Conservation (phyloP, 92 coral and sea anemone species). For the Parazoanthus swiftii region DNA sequence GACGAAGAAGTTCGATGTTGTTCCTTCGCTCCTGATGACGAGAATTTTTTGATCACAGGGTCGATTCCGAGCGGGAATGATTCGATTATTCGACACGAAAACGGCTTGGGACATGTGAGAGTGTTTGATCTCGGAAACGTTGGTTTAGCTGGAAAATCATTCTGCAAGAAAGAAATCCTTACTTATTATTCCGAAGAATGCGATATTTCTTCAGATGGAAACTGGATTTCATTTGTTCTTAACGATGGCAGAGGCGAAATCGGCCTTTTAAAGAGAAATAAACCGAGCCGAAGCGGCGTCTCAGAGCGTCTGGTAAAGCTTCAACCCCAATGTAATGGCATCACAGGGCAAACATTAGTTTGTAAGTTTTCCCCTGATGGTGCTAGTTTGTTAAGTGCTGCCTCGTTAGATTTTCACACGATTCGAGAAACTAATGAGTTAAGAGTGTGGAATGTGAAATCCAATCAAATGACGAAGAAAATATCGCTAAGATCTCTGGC, state of each 20-base stretch:
- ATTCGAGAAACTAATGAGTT: slow-evolving; percentile 87
- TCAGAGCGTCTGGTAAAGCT: slow-evolving; percentile 76
- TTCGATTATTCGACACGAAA: slow-evolving; percentile 56
- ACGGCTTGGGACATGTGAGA: slow-evolving; percentile 81
- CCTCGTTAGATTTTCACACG: slow-evolving; percentile 86
- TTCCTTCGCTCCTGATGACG: slow-evolving; percentile 85
- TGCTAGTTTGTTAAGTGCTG: slow-evolving; percentile 69
- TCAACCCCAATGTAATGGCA: slow-evolving; percentile 83
- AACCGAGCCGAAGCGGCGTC: slow-evolving; percentile 64
- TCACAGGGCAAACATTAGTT: slow-evolving; percentile 83
- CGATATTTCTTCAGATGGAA: slow-evolving; percentile 87
- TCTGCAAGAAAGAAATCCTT: slow-evolving; percentile 74
- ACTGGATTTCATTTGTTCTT: slow-evolving; percentile 75
- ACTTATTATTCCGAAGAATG: slow-evolving; percentile 86
- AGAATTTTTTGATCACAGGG: slow-evolving; percentile 67
- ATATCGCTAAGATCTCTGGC: slow-evolving; percentile 79
- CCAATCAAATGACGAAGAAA: slow-evolving; percentile 75
- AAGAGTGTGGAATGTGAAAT: slow-evolving; percentile 85
- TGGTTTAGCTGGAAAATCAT: slow-evolving; percentile 13
- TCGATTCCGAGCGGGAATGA: slow-evolving; percentile 67
- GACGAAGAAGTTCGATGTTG: slow-evolving; percentile 77
- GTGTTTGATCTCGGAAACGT: slow-evolving; percentile 70
- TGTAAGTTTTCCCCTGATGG: slow-evolving; percentile 90
- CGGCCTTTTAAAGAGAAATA: slow-evolving; percentile 69
- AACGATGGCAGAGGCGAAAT: slow-evolving; percentile 84